Evolutionary conservation across 2,888 invertebrate genomes (phyloP).

Genomic region (Orgyia antiqua): DNA sequence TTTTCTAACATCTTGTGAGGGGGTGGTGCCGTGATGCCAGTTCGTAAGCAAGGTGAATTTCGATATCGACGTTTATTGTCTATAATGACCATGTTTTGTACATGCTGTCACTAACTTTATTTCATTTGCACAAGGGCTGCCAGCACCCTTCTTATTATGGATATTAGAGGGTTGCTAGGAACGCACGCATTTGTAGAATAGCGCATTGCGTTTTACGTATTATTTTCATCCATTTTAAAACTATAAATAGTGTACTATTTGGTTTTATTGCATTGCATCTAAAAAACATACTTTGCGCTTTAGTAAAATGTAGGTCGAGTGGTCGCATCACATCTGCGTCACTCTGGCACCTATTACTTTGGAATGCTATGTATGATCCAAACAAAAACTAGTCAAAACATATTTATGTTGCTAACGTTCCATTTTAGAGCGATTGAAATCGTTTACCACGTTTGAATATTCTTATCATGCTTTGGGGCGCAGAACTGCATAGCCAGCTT

Average conservation of each 20-base stretch:
- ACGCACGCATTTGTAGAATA: conserved; percentile 16
- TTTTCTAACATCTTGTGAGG: conserved; percentile 64
- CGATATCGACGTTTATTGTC: conserved; percentile 20
- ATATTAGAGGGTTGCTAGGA: conserved; percentile 43
- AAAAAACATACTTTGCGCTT: conserved; percentile 17
- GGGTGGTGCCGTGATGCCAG: conserved; percentile 82
- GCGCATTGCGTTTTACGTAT: conserved; percentile 8
- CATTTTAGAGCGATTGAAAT: too few species aligned
- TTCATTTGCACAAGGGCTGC: conserved; percentile 34
- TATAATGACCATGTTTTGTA: conserved; percentile 15
- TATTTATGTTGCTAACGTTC: too few species aligned
- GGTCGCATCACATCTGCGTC: conserved; percentile 2
- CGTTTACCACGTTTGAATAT: too few species aligned
- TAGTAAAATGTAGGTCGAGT: conserved; percentile 21
- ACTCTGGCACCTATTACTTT: too few species aligned
- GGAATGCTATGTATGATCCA: too few species aligned
- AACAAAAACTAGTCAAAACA: too few species aligned
- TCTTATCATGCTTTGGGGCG: too few species aligned
- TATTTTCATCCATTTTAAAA: conserved; percentile 12
- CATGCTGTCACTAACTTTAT: conserved; percentile 27
- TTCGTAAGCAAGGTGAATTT: conserved; percentile 85
- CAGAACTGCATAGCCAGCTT: too few species aligned
- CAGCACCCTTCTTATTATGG: conserved; percentile 43
- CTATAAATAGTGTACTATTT: conserved; percentile 9
- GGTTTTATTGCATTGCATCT: conserved; percentile 11